Evolutionary conservation across 2,113 vertebrate species (phyloP).

Genomic region (Oenanthe melanoleuca): DNA sequence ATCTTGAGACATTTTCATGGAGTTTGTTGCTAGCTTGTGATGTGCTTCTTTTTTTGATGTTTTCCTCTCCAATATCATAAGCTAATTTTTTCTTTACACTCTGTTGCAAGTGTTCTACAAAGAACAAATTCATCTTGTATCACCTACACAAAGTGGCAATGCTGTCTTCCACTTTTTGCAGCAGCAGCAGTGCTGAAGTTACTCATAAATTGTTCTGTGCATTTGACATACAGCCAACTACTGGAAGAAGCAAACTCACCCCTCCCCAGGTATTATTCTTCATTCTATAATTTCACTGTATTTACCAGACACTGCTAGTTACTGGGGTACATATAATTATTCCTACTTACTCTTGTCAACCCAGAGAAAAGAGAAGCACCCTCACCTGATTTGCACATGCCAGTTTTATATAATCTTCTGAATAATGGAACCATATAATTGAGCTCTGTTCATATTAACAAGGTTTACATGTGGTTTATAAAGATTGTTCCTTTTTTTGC

Average conservation of each 20-base stretch:
- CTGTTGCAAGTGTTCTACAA: not conserved
- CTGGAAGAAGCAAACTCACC: not conserved
- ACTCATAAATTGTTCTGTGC: not conserved
- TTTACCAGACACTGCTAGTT: not conserved
- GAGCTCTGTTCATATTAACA: not conserved
- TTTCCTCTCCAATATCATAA: not conserved
- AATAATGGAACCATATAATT: not conserved
- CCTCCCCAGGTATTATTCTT: not conserved
- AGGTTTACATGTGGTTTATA: not conserved
- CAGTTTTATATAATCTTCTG: not conserved
- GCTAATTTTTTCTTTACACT: slow-evolving; percentile 3
- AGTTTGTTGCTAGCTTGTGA: not conserved
- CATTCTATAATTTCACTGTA: not conserved
- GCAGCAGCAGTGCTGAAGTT: not conserved
- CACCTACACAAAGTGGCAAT: not conserved
- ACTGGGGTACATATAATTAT: not conserved
- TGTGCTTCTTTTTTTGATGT: not conserved
- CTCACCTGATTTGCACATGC: not conserved
- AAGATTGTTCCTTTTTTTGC: not conserved
- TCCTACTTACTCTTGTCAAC: not conserved
- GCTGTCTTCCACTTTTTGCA: not conserved
- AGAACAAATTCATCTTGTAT: not conserved
- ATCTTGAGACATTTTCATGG: not conserved
- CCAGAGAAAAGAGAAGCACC: not conserved
- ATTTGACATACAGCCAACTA: not conserved